phyloP scores from a whole-genome alignment of 1,140 invertebrate genomes.

The Rhagoletis pomonella region DNA sequence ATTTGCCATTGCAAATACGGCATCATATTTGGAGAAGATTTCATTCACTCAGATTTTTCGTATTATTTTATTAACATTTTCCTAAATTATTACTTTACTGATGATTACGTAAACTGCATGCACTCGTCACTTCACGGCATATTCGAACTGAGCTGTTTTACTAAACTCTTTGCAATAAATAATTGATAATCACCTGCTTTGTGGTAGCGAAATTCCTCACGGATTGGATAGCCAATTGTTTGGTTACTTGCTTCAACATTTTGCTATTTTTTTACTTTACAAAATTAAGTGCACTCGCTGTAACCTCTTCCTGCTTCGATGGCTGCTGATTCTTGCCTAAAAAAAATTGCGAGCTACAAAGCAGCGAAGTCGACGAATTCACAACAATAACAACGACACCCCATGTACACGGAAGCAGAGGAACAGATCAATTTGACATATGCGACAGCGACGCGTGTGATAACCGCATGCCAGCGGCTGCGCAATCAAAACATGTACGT shows the following conservation, averaged over 20 bases:
- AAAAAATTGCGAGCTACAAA: slow-evolving; percentile 11
- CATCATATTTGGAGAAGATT: background rate
- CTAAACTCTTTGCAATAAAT: background rate
- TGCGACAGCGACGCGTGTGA: background rate
- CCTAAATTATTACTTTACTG: background rate
- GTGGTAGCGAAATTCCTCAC: slow-evolving; percentile 70
- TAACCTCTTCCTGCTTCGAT: slow-evolving; percentile 39
- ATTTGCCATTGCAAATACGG: background rate
- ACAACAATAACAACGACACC: background rate
- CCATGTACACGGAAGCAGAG: background rate
- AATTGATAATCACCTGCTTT: slow-evolving; percentile 65
- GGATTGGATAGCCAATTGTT: slow-evolving; percentile 71
- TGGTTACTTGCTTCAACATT: slow-evolving; percentile 73
- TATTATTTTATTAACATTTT: background rate
- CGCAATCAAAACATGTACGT: background rate
- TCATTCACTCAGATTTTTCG: background rate
- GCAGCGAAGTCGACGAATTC: background rate
- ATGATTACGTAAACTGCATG: slow-evolving; percentile 57
- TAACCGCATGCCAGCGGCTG: background rate
- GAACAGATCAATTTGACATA: background rate
- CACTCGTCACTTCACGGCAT: background rate
- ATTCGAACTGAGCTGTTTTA: background rate
- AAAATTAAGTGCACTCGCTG: background rate
- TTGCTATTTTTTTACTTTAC: slow-evolving; percentile 56
- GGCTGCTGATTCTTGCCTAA: slow-evolving; percentile 32